phyloP scores from a whole-genome alignment of 2,113 vertebrate species.

The Echinops telfairi region DNA sequence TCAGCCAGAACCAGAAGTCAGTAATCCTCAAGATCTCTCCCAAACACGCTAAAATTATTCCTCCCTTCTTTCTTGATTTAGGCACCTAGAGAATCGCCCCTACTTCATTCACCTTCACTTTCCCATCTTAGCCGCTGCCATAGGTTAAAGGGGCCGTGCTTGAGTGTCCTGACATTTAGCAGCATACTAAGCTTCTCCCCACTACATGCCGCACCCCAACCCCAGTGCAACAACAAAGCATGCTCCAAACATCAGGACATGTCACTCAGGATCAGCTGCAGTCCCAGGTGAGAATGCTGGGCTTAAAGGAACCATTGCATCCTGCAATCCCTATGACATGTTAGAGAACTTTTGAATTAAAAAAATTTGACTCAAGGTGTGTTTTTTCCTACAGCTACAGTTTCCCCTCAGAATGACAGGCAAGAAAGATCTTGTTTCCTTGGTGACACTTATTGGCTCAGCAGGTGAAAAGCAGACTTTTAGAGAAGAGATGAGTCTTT shows the following conservation, averaged over 20 bases:
- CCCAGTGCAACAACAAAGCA: too few relatives aligned
- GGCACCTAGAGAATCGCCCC: background rate
- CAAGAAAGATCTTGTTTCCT: constrained; percentile 37
- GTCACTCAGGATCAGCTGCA: too few relatives aligned
- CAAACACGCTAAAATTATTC: background rate
- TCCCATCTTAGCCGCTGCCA: background rate
- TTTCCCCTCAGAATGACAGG: background rate
- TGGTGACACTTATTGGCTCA: constrained; percentile 37
- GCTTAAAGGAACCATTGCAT: too few relatives aligned
- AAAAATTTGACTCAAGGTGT: too few relatives aligned
- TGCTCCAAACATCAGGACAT: too few relatives aligned
- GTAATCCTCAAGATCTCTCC: background rate
- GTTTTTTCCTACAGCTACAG: too few relatives aligned
- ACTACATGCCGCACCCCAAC: too few relatives aligned
- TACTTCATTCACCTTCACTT: background rate
- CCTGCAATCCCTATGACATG: too few relatives aligned
- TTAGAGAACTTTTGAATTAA: too few relatives aligned
- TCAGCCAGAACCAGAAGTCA: background rate
- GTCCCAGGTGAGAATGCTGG: too few relatives aligned
- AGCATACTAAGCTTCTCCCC: too few relatives aligned
- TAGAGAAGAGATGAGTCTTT: background rate
- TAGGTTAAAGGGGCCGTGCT: background rate
- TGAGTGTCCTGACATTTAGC: background rate
- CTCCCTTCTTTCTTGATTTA: background rate
- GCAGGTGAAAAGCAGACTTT: background rate